Evolutionary conservation across 2,113 vertebrate species (phyloP), one percentile per base, ranked within the genome.

Genomic region (Pungitius pungitius): DNA sequence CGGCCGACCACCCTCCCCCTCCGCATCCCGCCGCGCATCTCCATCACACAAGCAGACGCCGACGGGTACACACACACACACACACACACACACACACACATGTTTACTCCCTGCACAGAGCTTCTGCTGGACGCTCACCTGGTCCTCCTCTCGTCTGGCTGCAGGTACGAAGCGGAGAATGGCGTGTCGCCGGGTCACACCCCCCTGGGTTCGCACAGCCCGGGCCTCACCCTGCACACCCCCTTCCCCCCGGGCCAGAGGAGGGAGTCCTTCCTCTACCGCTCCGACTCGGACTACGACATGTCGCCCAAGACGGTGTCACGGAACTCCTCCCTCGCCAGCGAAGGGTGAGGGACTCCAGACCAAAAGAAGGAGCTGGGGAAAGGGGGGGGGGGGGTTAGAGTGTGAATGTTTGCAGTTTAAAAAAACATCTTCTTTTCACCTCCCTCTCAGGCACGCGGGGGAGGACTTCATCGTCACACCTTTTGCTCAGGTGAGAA

Each of bases 401-500:
- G 22, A 47, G 24, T 18, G 2, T 49, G 45, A n/a, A 0, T 49
- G 17, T 52, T 15, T 76, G 11, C 20, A 64, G 11, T 18, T 9
- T 7, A 40, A 0, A 30, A 73, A 56, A 56, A 65, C 8, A 59
- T 18, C 52, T 52, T 8, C 45, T 39, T 63, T 45, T 14, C 9
- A 27, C 69, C 20, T 85, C 64, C 69, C 20, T 85, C 64, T 65
- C 86, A 97, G 96, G 73, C 95, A 97, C 2, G 93, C 94, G 78
- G 96, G 93, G 77, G 96, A 97, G 90, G 96, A 97, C 92, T 93
- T 96, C 88, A 97, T 97, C 1, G 96, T 98, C 82, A 98, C 96
- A 0, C 96, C 96, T 0, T 97, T 98, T 45, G 96, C 96, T 74
- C 96, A 97, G 94, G 96, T 97, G 68, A 88, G 92, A 86, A 27